Evolutionary conservation across 2,888 invertebrate species (phyloP), one percentile per base, ranked within the genome.

Genomic region (Tuta absoluta): DNA sequence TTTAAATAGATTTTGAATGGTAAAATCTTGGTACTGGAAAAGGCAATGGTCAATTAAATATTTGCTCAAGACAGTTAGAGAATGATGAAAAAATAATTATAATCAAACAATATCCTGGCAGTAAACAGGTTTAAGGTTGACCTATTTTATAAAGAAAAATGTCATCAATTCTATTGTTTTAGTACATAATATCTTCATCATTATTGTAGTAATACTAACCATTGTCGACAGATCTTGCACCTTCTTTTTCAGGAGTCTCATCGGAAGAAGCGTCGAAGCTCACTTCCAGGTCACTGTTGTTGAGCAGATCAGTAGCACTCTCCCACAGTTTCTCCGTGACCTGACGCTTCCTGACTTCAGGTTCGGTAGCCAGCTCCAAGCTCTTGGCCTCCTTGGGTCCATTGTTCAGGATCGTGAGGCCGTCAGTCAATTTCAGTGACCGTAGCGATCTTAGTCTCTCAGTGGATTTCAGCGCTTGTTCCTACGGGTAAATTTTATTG

Each of bases 381-480:
- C 86, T 87, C 69, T 78, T 83, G 14, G 81, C 79, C 73, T 88
- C 85, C 62, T 77, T 85, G 0, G 86, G 86, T 8, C 76, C 83
- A 66, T 80, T 84, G 72, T 91, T 91, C 63, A 87, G 69, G 28
- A 91, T 74, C 1, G 88, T 84, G 4, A 91, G 67, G 14, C 90
- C 89, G 53, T 91, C 87, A 5, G 81, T 69, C 58, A 91, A 76
- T 41, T 82, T 83, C 51, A 91, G 71, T 59, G 86, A 81, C 24
- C 89, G 83, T 4, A 86, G 78, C 2, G 84, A 73, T 24, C 84
- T 75, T 0, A 91, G 75, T 66, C 86, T 80, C 56, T 89, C 86
- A 14, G 87, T 80, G 1, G 84, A 86, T 74, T 84, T 87, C 0
- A 90, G 75, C 0, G 88, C 90, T 65, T 89, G 85, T 73, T 91